Conservation (phyloP, 2,113 vertebrate species). For the Paratilapia polleni region DNA sequence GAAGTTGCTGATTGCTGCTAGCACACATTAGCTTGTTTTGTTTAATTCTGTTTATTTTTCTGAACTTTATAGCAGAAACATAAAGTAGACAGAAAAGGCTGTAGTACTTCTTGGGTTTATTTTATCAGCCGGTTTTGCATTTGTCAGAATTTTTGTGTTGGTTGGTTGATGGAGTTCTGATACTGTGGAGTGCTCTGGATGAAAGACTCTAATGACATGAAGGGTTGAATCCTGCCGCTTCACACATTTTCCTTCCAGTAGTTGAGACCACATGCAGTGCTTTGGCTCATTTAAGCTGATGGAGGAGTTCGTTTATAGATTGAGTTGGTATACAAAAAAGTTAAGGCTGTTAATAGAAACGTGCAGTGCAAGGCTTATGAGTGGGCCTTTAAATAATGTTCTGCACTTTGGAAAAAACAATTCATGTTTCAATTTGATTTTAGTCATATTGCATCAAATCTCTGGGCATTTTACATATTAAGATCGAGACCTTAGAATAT, state of each 20-base stretch:
- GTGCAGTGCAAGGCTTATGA: slow-evolving; percentile 11
- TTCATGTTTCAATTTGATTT: not conserved
- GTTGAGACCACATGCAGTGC: not conserved
- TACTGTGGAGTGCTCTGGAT: not conserved
- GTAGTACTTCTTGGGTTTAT: not conserved
- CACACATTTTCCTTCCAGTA: rapidly evolving
- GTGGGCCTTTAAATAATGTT: slow-evolving; percentile 48
- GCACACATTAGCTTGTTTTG: rapidly evolving
- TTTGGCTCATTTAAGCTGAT: slow-evolving; percentile 3
- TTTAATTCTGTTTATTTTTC: not conserved
- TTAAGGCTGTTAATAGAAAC: slow-evolving; percentile 25
- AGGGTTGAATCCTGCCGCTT: not conserved
- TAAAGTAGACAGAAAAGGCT: not conserved
- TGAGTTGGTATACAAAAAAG: not conserved
- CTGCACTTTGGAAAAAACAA: slow-evolving; percentile 62
- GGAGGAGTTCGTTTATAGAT: not conserved
- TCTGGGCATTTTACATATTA: not conserved
- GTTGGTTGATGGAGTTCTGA: not conserved
- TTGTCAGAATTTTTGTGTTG: rapidly evolving
- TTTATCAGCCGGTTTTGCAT: not conserved
- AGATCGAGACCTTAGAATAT: not conserved
- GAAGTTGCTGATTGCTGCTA: not conserved
- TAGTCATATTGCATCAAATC: not conserved
- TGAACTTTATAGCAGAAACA: not conserved
- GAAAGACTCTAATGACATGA: not conserved